Percentiles rank a stretch among this genome's conserved stretches.
These are phyloP conservation scores for Chloroclystis v-ata DNA, from an alignment of 2,888 invertebrate genomes.

Conservation along the genomic window DNA sequence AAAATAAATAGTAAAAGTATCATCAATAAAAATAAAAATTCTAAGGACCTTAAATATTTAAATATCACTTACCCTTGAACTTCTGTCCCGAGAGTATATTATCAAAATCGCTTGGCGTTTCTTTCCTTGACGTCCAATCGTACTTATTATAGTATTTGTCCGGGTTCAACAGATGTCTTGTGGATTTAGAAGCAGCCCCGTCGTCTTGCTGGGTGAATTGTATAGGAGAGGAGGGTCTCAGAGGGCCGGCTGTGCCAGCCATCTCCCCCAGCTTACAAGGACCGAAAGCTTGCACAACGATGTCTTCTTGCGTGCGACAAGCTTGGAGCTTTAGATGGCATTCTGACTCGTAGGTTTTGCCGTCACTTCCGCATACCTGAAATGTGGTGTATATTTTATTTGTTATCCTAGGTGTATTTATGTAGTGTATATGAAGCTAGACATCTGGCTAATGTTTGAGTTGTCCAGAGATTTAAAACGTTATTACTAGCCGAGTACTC, in stretches of 20 bases:
- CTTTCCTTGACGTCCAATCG: slow-evolving; percentile 74
- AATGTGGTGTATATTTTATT: no score
- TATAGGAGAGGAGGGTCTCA: slow-evolving; percentile 85
- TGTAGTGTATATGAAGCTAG: no score
- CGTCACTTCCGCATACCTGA: slow-evolving; percentile 86
- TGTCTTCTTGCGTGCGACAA: slow-evolving; percentile 88
- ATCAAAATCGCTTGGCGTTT: slow-evolving; percentile 70
- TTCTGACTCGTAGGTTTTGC: slow-evolving; percentile 89
- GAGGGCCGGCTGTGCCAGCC: slow-evolving; percentile 86
- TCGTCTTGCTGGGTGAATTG: slow-evolving; percentile 90
- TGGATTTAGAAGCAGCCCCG: slow-evolving; percentile 87
- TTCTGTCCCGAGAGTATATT: slow-evolving; percentile 61
- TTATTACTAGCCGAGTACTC: no score
- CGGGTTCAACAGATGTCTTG: slow-evolving; percentile 85
- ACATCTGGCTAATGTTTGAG: no score
- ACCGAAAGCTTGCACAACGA: slow-evolving; percentile 86
- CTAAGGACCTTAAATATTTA: no score
- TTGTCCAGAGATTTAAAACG: no score
- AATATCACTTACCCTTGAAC: slow-evolving; percentile 69
- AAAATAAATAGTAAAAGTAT: no score
- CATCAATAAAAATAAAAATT: no score
- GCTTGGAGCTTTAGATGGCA: slow-evolving; percentile 89
- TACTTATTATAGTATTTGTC: slow-evolving; percentile 82
- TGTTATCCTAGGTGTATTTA: no score
- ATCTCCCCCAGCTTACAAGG: slow-evolving; percentile 84